Base-by-base conservation (phyloP, 2,113 vertebrate species). In the Caranx ignobilis region DNA sequence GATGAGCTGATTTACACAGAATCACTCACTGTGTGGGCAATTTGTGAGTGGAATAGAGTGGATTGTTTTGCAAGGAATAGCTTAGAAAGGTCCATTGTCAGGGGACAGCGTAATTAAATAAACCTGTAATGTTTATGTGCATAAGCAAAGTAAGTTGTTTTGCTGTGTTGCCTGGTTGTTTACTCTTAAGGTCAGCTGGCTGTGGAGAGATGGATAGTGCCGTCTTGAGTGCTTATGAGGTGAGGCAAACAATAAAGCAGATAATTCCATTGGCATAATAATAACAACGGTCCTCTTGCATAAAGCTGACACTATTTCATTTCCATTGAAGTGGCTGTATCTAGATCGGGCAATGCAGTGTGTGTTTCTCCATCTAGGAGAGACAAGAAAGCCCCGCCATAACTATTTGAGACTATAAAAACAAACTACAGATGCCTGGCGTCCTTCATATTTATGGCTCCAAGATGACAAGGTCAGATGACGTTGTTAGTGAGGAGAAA, bases 221-320 rank as follows among this genome's bases (percentile, higher is more conserved):
- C 21, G 64, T 83, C 79, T 86, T 54, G 69, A 90, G 77, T 64
- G 85, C 74, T 88, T 80, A 81, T 71, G 89, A 83, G 86, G 84
- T 87, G 79, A 85, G 76, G 79, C 71, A 35, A 77, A 81, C 85
- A 83, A 89, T 89, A 86, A 90, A 85, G 91, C 87, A 88, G 92
- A 92, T 91, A 86, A 92, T 92, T 91, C 84, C 84, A 89, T 93
- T 91, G 92, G 87, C 91, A 88, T 91, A 93, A 93, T 89, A 89
- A 92, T 89, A 84, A 88, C 73, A 84, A 88, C 73, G 83, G 89
- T 83, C 81, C 66, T 79, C 82, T 81, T 77, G 80, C 82, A 72
- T 87, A 75, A 37, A 34, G 71, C 72, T 73, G 60, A 84, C 84
- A 43, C 39, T 79, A 76, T 79, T 89, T 91, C 83, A 88, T 87